A percentile compares a stretch with the other conserved stretches of the same genome.
These are phyloP conservation scores for Macrocentrus cingulum DNA, from an alignment of 1,140 invertebrate species.

Conservation along the genomic window DNA sequence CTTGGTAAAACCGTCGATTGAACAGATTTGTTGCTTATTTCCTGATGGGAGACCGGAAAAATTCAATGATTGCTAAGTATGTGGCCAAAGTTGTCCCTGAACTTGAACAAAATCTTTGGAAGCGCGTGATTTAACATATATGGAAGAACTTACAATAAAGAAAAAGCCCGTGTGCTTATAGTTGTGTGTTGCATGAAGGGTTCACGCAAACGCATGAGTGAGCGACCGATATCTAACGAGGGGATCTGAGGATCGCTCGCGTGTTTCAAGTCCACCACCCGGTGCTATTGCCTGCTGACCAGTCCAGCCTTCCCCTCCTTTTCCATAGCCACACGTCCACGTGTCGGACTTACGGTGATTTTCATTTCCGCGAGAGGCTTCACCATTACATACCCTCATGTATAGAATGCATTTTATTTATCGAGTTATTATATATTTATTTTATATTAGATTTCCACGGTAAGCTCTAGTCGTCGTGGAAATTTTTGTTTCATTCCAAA, in stretches of 20 bases:
- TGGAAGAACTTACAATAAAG: too few species aligned
- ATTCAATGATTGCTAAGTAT: background rate
- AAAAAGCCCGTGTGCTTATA: background rate
- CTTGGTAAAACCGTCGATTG: too few species aligned
- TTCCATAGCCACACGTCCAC: slow-evolving; percentile 43
- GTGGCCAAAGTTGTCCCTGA: background rate
- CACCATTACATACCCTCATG: slow-evolving; percentile 32
- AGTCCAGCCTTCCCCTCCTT: slow-evolving; percentile 34
- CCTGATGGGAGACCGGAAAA: too few species aligned
- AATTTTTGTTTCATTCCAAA: too few species aligned
- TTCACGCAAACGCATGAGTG: slow-evolving; percentile 46
- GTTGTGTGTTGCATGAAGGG: slow-evolving; percentile 41
- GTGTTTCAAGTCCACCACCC: slow-evolving; percentile 45
- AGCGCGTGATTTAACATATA: background rate
- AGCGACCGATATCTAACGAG: slow-evolving; percentile 57
- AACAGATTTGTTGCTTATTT: too few species aligned
- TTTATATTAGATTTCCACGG: too few species aligned
- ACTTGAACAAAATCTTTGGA: slow-evolving; percentile 3
- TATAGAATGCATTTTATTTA: too few species aligned
- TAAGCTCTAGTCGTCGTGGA: too few species aligned
- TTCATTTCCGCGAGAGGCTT: slow-evolving; percentile 56
- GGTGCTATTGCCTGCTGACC: slow-evolving; percentile 33
- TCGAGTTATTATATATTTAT: too few species aligned
- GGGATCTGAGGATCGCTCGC: slow-evolving; percentile 59
- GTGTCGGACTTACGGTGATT: slow-evolving; percentile 52